Base-by-base conservation (phyloP, 2,888 invertebrate species). In the Drosophila greeni region DNA sequence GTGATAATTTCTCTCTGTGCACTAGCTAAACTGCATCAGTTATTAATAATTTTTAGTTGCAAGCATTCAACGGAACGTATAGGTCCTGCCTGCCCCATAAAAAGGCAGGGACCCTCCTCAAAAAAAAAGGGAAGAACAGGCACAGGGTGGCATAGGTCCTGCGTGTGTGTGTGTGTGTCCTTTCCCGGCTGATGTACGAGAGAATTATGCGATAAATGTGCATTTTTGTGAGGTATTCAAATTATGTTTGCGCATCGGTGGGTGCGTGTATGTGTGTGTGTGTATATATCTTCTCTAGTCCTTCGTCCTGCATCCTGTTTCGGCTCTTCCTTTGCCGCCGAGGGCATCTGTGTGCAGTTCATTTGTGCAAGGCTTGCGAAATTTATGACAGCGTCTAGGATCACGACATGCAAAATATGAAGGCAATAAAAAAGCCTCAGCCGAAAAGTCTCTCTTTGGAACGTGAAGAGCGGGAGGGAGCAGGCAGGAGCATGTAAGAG, bases 201-300 rank as follows among this genome's bases (percentile, higher is more conserved):
- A 65, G 69, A 64, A 68, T 72, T 72, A 72, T 72, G 72, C 72
- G 73, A 72, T 72, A 72, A 72, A 73, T 72, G 72, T 72, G 71
- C 71, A 72, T 67, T 72, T 72, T 72, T 71, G 72, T 67, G 67
- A 71, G 67, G 58, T 71, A 67, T 72, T 72, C 72, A 72, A 72
- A 72, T 61, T 62, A 72, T 72, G 72, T 62, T 62, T 60, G 68
- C 40, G 33, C 56, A 37, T 54, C 54, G 52, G 52, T 54, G 57
- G 54, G 53, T 54, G 34, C 12, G 37, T 3, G 18, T 20, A 12
- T 40, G 52, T 57, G 56, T 56, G 48, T 57, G 24, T 43, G 16
- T 36, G 24, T 31, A 18, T 45, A 34, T 37, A 37, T 37, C 16
- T 16, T 5, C 5, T 16, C n/a, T 14, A 12, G 3, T 31, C 37